These are phyloP conservation scores for Megalonaias nervosa DNA, from an alignment of 1,140 invertebrate species.

Conservation along the genomic window DNA sequence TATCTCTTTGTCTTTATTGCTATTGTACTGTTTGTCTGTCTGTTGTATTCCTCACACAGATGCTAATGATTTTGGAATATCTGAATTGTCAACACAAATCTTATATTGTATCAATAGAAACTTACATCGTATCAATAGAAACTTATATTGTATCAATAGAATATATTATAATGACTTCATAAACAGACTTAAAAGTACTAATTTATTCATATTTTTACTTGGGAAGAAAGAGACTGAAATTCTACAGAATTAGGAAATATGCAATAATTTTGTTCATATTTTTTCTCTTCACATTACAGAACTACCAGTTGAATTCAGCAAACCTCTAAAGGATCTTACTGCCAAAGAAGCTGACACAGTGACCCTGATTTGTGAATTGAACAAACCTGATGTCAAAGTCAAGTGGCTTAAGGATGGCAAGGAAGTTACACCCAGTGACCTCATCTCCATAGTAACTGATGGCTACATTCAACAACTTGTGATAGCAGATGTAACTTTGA, in stretches of 20 bases:
- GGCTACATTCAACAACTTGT: slow-evolving; percentile 48
- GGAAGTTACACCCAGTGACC: slow-evolving; percentile 46
- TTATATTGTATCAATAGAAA: too few relatives aligned
- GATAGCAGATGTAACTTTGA: slow-evolving; percentile 44
- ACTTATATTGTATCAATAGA: too few relatives aligned
- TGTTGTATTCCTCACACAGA: too few relatives aligned
- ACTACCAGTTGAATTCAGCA: slow-evolving; percentile 58
- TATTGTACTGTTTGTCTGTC: too few relatives aligned
- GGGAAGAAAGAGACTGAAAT: neutral
- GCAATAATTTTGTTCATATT: neutral
- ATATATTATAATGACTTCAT: too few relatives aligned
- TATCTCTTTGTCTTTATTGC: too few relatives aligned
- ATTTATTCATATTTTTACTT: neutral
- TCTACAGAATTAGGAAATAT: neutral
- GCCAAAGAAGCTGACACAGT: slow-evolving; percentile 57
- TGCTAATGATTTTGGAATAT: too few relatives aligned
- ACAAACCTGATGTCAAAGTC: slow-evolving; percentile 58
- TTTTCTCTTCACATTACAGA: slow-evolving; percentile 42
- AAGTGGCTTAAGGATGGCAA: slow-evolving; percentile 71
- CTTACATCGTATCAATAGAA: too few relatives aligned
- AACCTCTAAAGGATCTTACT: slow-evolving; percentile 53
- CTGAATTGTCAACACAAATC: too few relatives aligned
- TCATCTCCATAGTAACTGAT: slow-evolving; percentile 66
- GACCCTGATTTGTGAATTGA: slow-evolving; percentile 65
- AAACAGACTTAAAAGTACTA: too few relatives aligned